A percentile compares a stretch with the other conserved stretches of the same genome.
Evolutionary conservation across 2,797 vertebrate genomes (phyloP).

Genomic region (Pelodytes ibericus): DNA sequence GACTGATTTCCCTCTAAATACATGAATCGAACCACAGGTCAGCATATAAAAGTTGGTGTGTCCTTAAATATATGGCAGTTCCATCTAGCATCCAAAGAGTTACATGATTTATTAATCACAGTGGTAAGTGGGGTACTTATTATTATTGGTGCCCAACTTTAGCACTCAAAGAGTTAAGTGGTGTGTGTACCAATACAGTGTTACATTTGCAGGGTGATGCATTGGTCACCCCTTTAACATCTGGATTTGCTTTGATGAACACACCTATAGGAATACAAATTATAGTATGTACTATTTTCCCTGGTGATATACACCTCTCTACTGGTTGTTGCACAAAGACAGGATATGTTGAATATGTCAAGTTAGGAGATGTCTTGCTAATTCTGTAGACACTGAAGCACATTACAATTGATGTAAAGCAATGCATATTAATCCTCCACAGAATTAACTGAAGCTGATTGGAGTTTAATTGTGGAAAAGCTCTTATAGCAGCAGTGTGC

Average conservation of each 20-base stretch:
- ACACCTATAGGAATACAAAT: background rate
- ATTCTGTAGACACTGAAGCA: background rate
- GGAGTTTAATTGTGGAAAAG: slow-evolving; percentile 10
- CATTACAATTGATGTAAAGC: background rate
- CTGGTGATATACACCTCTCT: background rate
- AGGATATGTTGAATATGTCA: background rate
- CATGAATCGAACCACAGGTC: too few species aligned
- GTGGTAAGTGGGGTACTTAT: too few species aligned
- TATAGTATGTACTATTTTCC: background rate
- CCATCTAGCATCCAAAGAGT: too few species aligned
- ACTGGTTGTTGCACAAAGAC: background rate
- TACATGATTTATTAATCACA: too few species aligned
- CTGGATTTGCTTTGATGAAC: background rate
- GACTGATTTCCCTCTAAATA: too few species aligned
- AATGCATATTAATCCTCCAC: slow-evolving; percentile 6
- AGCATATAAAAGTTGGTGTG: too few species aligned
- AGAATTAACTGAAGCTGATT: slow-evolving; percentile 8
- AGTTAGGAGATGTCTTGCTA: background rate
- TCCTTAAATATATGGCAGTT: too few species aligned
- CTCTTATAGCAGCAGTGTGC: background rate
- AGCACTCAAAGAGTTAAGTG: too few species aligned
- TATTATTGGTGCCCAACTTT: too few species aligned
- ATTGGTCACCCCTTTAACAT: background rate
- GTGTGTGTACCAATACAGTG: too few species aligned
- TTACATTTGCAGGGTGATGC: too few species aligned